These are phyloP conservation scores for Leptinotarsa tumamoca DNA, from an alignment of 2,888 invertebrate species.

Conservation along the genomic window DNA sequence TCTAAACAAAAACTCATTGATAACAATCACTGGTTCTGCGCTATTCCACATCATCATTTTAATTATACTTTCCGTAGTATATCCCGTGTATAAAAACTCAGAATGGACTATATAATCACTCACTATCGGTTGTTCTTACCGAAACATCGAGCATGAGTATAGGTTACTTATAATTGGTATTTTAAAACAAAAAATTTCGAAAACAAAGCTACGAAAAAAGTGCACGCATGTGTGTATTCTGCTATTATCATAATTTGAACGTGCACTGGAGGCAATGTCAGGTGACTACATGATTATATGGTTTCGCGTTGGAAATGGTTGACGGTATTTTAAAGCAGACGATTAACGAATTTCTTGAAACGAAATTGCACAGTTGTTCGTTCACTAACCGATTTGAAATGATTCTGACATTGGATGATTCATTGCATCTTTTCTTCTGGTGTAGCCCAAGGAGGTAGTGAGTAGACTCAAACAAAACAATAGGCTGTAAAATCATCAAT, in stretches of 20 bases:
- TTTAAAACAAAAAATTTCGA: constrained; percentile 6
- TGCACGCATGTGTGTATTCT: constrained; percentile 25
- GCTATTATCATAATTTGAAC: constrained; percentile 22
- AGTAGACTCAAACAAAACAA: too few relatives aligned
- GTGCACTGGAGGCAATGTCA: constrained; percentile 2
- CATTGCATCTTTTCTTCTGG: neutral
- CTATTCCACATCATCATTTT: constrained; percentile 11
- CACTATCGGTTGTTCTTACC: constrained; percentile 23
- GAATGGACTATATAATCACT: constrained; percentile 13
- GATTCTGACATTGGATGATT: neutral
- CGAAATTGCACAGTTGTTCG: neutral
- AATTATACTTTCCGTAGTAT: constrained; percentile 15
- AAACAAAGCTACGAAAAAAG: constrained; percentile 17
- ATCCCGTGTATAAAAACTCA: constrained; percentile 12
- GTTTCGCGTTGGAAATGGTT: constrained; percentile 1
- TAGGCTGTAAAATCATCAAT: too few relatives aligned
- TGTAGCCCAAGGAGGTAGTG: neutral
- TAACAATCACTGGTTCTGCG: constrained; percentile 2
- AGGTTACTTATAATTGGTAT: constrained; percentile 24
- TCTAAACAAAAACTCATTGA: neutral
- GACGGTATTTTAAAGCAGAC: constrained; percentile 18
- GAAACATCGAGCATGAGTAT: constrained; percentile 20
- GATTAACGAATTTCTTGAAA: neutral
- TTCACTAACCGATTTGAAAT: too few relatives aligned
- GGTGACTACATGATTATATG: constrained; percentile 23